These are phyloP conservation scores for Sminthurinus aureus DNA, from an alignment of 2,888 invertebrate genomes.

Conservation along the genomic window DNA sequence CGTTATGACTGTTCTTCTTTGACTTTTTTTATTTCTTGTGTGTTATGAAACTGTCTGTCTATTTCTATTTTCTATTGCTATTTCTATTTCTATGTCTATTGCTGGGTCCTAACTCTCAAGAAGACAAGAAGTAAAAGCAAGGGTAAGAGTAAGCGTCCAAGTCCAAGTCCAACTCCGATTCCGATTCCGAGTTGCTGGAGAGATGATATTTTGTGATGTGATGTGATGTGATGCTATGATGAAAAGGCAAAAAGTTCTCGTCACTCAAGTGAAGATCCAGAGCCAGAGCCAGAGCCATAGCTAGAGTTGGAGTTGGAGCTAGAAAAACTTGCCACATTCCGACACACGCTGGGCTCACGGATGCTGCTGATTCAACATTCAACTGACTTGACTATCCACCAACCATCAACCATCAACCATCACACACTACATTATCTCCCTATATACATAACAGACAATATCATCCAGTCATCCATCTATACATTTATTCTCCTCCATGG, in stretches of 20 bases:
- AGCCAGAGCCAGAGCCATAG: no score
- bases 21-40: no score
- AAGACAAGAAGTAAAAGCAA: neutral
- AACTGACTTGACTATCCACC: neutral
- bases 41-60: no score
- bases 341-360: constrained; percentile 41
- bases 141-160: neutral
- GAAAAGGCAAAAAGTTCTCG: constrained; percentile 44
- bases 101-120: no score
- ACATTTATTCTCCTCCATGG: no score
- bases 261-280: constrained; percentile 34
- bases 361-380: constrained; percentile 41
- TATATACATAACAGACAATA: neutral
- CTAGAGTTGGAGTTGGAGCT: neutral
- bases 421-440: constrained; percentile 33
- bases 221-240: constrained; percentile 18
- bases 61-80: no score
- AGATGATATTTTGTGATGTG: constrained; percentile 35
- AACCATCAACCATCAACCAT: constrained; percentile 1
- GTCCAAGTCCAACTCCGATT: neutral
- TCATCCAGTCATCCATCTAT: no score
- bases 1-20: no score
- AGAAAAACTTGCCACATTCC: constrained; percentile 45
- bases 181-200: no score
- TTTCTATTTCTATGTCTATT: no score